Evolutionary conservation across 2,888 invertebrate species (phyloP), one percentile per base, ranked within the genome.

Genomic region (Chrysomela aeneicollis): DNA sequence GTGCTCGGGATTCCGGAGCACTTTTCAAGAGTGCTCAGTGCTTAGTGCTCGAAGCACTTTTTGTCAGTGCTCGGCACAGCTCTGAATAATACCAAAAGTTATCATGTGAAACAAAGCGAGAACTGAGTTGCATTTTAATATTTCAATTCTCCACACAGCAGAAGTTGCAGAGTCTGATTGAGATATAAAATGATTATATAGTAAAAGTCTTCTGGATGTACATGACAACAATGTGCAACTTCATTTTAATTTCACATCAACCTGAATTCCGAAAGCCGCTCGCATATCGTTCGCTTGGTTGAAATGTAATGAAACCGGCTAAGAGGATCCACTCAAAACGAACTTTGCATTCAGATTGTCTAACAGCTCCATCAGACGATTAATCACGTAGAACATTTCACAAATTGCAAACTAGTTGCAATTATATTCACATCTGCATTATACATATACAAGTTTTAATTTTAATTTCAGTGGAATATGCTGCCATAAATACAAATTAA

Each of bases 401-500:
- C 68, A 72, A 75, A 75, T 74, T 73, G 66, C 70, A 69, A 73
- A 73, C 70, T 73, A 71, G 71, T 73, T 71, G 67, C 71, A 74
- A 75, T 75, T 74, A 71, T 73, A 74, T 74, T 69, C 65, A 57
- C 71, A 75, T 76, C 73, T 76, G 70, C 70, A 71, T 72, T 70
- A 47, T 71, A 63, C 58, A 59, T 68, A 67, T 69, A 60, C 65
- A 70, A 66, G 64, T 69, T 71, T 71, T 68, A 72, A 70, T 73
- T 73, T 71, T 74, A 73, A 74, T 73, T 71, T 65, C 63, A 52
- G 70, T 35, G 46, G 59, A 66, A 52, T 50, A 61, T 61, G 71
- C 70, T 74, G 74, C 72, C 73, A 75, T 76, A 76, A 73, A 75
- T 77, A 74, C 70, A 70, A 74, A 75, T 74, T 76, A 76, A 72